A percentile compares a stretch with the other conserved stretches of the same genome.
These are phyloP conservation scores for Tipula unca DNA, from an alignment of 2,888 invertebrate species.

Conservation along the genomic window DNA sequence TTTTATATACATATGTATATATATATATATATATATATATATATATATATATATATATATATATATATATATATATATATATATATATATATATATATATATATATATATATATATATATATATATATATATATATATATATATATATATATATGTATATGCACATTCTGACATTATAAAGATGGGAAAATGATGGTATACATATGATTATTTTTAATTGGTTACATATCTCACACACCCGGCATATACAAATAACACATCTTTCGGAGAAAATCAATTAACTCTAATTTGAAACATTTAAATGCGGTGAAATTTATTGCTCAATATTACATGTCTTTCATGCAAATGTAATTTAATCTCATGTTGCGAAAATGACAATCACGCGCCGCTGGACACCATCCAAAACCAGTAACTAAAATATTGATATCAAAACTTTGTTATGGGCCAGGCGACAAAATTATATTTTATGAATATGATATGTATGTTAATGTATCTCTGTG, in stretches of 20 bases:
- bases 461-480: neutral
- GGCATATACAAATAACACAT: neutral
- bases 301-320: neutral
- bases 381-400: neutral
- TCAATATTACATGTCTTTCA: neutral
- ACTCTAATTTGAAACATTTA: neutral
- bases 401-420: neutral
- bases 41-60: too few species aligned
- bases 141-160: neutral
- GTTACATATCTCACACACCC: neutral
- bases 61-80: too few species aligned
- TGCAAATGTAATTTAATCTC: neutral
- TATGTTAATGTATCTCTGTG: too few species aligned
- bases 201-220: neutral
- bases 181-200: neutral
- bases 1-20: neutral
- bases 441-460: neutral
- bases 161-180: neutral
- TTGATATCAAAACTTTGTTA: neutral
- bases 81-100: too few species aligned
- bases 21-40: too few species aligned
- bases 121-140: too few species aligned
- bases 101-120: too few species aligned
- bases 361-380: slow-evolving; percentile 8
- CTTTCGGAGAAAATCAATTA: neutral